phyloP scores from a whole-genome alignment of 2,113 vertebrate genomes.

The Mixornis gularis region DNA sequence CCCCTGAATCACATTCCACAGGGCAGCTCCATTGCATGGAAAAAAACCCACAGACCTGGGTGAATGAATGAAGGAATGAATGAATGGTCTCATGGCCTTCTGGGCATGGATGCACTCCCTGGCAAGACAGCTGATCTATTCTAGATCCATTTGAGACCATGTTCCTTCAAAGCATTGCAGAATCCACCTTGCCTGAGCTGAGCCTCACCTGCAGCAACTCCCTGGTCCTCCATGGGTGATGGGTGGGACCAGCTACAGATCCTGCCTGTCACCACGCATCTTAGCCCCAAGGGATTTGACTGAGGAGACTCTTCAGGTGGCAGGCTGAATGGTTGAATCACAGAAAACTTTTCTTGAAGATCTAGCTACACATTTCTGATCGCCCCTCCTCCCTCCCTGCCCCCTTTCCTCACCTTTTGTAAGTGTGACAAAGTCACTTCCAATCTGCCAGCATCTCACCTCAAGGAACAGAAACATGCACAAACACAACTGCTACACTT shows the following conservation, averaged over 20 bases:
- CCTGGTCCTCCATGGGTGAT: background rate
- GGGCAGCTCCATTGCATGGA: background rate
- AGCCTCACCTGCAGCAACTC: background rate
- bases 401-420: background rate
- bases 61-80: background rate
- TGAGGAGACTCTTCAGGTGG: background rate
- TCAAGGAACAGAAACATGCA: background rate
- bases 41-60: background rate
- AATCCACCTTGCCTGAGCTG: background rate
- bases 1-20: background rate
- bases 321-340: background rate
- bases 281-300: background rate
- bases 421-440: background rate
- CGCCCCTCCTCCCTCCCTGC: background rate
- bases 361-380: background rate
- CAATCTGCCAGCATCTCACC: constrained; percentile 23
- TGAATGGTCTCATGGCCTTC: background rate
- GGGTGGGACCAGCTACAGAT: background rate
- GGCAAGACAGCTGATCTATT: background rate
- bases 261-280: background rate
- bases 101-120: background rate
- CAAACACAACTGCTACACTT: background rate
- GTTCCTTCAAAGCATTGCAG: background rate
- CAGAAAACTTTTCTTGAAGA: background rate
- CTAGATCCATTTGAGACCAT: background rate